A percentile compares a stretch with the other conserved stretches of the same genome.
phyloP scores from a whole-genome alignment of 2,113 vertebrate species.

The Chaetodon trifascialis region DNA sequence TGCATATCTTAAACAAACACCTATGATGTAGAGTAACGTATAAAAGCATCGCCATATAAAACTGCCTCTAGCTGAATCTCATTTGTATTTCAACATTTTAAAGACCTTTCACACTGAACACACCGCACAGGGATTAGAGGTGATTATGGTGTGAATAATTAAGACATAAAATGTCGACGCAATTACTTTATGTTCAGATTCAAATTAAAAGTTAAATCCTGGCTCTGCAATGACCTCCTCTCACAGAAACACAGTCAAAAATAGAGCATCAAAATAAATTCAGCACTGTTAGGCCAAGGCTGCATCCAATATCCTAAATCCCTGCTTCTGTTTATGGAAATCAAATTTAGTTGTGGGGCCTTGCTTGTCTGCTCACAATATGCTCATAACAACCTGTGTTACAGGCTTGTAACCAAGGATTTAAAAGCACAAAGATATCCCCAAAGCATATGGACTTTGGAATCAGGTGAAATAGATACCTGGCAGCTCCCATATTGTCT shows the following conservation, averaged over 20 bases:
- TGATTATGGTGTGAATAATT: conserved; percentile 8
- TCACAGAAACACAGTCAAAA: background rate
- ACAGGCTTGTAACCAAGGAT: conserved; percentile 29
- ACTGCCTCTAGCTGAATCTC: background rate
- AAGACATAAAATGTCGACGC: conserved; percentile 10
- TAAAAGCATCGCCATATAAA: background rate
- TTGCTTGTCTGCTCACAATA: conserved; percentile 16
- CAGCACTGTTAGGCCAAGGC: background rate
- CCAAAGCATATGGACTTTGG: conserved; percentile 64
- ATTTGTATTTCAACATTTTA: conserved; percentile 1
- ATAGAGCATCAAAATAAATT: background rate
- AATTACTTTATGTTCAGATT: background rate
- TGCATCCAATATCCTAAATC: background rate
- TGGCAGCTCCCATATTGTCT: background rate
- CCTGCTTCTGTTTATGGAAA: background rate
- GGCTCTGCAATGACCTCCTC: background rate
- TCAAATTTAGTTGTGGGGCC: background rate
- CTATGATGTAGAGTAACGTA: background rate
- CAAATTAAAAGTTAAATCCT: conserved; percentile 9
- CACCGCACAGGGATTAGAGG: background rate
- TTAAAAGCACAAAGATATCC: conserved; percentile 33
- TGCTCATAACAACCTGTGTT: conserved; percentile 10
- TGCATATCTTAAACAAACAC: conserved; percentile 6
- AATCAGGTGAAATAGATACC: conserved; percentile 29
- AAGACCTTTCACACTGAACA: background rate